Evolutionary conservation across 2,797 vertebrate genomes (phyloP), one percentile per base, ranked within the genome.

Genomic region (Gymnothorax javanicus): DNA sequence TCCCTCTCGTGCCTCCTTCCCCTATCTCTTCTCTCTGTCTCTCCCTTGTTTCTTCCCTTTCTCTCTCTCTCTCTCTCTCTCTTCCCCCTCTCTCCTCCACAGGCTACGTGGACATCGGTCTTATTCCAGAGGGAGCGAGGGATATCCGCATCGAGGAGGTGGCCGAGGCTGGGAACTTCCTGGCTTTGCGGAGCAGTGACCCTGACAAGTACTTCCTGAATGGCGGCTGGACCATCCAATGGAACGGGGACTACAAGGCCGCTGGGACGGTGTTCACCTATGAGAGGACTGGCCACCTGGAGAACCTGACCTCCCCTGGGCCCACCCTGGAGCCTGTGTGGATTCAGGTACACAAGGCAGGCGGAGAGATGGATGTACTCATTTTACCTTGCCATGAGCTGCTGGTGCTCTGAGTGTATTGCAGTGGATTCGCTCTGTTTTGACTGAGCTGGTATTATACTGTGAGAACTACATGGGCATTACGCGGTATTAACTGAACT

Each of bases 41-140:
- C 15, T 17, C 75, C 57, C 86, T 67, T 27, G 67, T 82, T 33
- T 59, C 75, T 85, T 67, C 87, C 82, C 33, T 7, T 82, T 84
- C 67, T 82, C 17, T 57, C 57, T 84, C 58, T 62, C 56, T 7
- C 12, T 33, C 71, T 81, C 81, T 79, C 52, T 58, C 60, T 7
- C 56, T 12, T 12, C n/a, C 75, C 57, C 86, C 73, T 27, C 73
- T 82, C 52, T 59, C 75, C 86, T 67, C 87, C 82, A 59, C 89
- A 99, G 99, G 98, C 0, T 99, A 99, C 0, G 97, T 99, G 0
- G 98, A 99, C 20, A 96, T 99, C 0, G 98, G 97, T n/a, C 91
- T 99, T 83, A 99, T 99, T 92, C 99, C 98, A 0, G 96, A 95
- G 4, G 97, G 98, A 23, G 97, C 99, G 0, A 92, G 97, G 7